Evolutionary conservation across 2,888 invertebrate genomes (phyloP).

Genomic region (Cryptops parisi): DNA sequence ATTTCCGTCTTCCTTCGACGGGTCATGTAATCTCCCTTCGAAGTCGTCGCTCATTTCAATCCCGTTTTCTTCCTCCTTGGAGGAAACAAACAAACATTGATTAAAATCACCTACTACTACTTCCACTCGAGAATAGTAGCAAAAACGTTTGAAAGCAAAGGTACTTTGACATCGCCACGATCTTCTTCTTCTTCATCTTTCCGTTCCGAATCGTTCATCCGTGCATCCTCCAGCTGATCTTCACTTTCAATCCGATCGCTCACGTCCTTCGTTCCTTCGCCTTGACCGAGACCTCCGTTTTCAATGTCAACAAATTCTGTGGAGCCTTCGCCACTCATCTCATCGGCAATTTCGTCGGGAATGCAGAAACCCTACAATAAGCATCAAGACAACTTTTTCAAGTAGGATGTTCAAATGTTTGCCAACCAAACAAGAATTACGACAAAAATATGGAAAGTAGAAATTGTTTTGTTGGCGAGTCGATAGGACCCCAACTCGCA

Average conservation of each 20-base stretch:
- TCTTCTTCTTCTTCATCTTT: too few relatives aligned
- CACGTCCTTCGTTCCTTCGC: slow-evolving; percentile 84
- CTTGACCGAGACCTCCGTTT: slow-evolving; percentile 83
- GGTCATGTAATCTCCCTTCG: slow-evolving; percentile 69
- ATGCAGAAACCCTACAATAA: slow-evolving; percentile 68
- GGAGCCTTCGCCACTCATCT: slow-evolving; percentile 31
- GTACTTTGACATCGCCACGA: too few relatives aligned
- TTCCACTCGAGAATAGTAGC: too few relatives aligned
- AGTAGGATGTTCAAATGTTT: not conserved
- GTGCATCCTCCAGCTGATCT: slow-evolving; percentile 84
- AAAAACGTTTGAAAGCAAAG: too few relatives aligned
- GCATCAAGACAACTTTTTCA: slow-evolving; percentile 13
- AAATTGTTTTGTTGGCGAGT: too few relatives aligned
- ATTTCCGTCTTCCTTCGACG: slow-evolving; percentile 48
- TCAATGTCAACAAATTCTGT: slow-evolving; percentile 37
- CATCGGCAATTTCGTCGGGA: slow-evolving; percentile 63
- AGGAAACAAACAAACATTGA: too few relatives aligned
- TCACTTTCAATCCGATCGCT: slow-evolving; percentile 77
- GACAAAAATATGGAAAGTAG: too few relatives aligned
- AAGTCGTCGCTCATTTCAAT: slow-evolving; percentile 96
- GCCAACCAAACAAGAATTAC: too few relatives aligned
- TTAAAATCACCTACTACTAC: too few relatives aligned
- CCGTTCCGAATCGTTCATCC: slow-evolving; percentile 52
- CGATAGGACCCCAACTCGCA: too few relatives aligned
- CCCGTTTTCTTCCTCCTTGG: slow-evolving; percentile 73